Conservation (phyloP, 2,888 invertebrate species). For the Hirtodrosophila cameraria region DNA sequence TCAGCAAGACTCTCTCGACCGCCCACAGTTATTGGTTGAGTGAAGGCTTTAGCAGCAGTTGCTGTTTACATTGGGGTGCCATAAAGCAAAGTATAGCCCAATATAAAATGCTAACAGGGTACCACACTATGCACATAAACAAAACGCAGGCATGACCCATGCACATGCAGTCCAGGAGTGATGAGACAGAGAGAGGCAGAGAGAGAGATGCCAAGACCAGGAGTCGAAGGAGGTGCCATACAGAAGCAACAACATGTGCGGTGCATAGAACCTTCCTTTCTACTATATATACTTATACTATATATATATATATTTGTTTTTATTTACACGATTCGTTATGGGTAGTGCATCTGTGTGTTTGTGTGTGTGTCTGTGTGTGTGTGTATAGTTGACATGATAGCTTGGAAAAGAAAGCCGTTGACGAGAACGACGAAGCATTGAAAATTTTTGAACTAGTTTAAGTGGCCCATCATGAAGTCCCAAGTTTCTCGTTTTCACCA, state of each 20-base stretch:
- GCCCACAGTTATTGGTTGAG: conserved; percentile 27
- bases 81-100: conserved; percentile 78
- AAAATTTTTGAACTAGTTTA: conserved; percentile 80
- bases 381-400: conserved; percentile 67
- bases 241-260: conserved; percentile 26
- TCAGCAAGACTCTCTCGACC: conserved; percentile 50
- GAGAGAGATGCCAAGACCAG: conserved; percentile 22
- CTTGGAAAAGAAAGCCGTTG: conserved; percentile 65
- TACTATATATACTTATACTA: conserved; percentile 26
- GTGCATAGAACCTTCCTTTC: conserved; percentile 17
- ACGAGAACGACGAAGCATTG: conserved; percentile 65
- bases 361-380: conserved; percentile 30
- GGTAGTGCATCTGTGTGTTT: conserved; percentile 20
- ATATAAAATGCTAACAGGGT: conserved; percentile 76
- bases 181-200: neutral
- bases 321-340: conserved; percentile 72
- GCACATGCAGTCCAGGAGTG: conserved; percentile 23
- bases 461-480: conserved; percentile 80
- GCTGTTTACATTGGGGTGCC: conserved; percentile 74
- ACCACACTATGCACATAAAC: conserved; percentile 70
- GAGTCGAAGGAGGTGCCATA: conserved; percentile 16
- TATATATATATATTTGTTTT: conserved; percentile 55
- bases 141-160: conserved; percentile 56
- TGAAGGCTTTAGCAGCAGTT: conserved; percentile 20
- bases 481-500: conserved; percentile 79